phyloP scores from a whole-genome alignment of 64 coral and sea anemone species.

The Pocillopora damicornis region DNA sequence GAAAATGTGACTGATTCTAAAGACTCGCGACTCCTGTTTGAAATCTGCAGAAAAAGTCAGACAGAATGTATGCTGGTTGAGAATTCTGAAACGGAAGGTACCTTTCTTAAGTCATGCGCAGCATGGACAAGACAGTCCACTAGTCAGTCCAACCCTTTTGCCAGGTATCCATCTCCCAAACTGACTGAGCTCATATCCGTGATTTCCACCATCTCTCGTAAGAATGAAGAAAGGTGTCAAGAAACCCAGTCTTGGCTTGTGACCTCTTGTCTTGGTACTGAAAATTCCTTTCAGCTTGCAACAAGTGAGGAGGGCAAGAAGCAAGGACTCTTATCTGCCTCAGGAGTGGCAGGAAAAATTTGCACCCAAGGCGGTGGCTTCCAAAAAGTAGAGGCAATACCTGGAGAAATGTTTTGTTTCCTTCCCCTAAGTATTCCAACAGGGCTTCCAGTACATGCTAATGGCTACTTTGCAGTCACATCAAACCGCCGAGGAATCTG shows the following conservation, averaged over 20 bases:
- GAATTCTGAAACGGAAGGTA: neutral
- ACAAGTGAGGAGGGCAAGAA: slow-evolving; percentile 60
- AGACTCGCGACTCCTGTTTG: neutral
- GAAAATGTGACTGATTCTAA: neutral
- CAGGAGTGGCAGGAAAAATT: slow-evolving; percentile 50
- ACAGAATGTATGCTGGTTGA: neutral
- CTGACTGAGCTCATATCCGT: slow-evolving; percentile 43
- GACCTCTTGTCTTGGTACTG: slow-evolving; percentile 50
- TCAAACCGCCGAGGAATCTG: slow-evolving; percentile 93
- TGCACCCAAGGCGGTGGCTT: neutral
- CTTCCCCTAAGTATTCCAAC: slow-evolving; percentile 79
- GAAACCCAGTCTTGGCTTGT: slow-evolving; percentile 47
- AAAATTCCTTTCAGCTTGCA: slow-evolving; percentile 48
- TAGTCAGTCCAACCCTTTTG: neutral
- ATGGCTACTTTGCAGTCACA: slow-evolving; percentile 87
- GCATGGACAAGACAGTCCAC: slow-evolving; percentile 6
- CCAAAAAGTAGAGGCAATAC: neutral
- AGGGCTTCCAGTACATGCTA: slow-evolving; percentile 85
- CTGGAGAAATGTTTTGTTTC: slow-evolving; percentile 84
- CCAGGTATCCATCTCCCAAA: slow-evolving; percentile 16
- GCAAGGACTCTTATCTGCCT: slow-evolving; percentile 56
- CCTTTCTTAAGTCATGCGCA: slow-evolving; percentile 71
- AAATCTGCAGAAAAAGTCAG: neutral
- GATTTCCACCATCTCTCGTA: neutral
- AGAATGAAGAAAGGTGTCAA: neutral